phyloP scores from a whole-genome alignment of 2,888 invertebrate genomes.

The Nudaria mundana region DNA sequence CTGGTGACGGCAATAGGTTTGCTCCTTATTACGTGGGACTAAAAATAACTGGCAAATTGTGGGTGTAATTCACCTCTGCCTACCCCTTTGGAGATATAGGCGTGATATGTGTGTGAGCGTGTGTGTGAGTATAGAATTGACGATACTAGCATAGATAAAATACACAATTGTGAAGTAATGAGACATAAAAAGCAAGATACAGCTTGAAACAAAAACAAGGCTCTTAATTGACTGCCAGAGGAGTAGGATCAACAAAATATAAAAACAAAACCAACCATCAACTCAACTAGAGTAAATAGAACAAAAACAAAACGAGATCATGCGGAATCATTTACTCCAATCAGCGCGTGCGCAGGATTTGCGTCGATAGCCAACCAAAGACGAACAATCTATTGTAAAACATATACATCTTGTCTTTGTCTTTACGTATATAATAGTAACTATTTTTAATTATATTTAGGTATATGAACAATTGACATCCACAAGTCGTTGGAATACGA shows the following conservation, averaged over 20 bases:
- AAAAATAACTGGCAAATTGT: no score
- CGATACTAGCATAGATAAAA: slow-evolving; percentile 1
- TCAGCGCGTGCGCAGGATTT: slow-evolving; percentile 47
- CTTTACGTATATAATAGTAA: no score
- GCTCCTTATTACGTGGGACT: no score
- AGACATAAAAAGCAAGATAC: slow-evolving; percentile 12
- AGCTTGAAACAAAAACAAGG: slow-evolving; percentile 15
- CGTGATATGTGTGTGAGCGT: no score
- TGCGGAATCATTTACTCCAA: slow-evolving; percentile 76
- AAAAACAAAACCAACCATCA: slow-evolving; percentile 53
- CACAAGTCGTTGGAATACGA: no score
- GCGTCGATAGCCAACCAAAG: slow-evolving; percentile 51
- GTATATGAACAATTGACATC: no score
- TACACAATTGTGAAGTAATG: background rate
- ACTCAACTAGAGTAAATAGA: slow-evolving; percentile 62
- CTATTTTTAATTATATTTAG: no score
- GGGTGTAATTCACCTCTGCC: no score
- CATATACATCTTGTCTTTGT: no score
- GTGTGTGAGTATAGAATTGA: no score
- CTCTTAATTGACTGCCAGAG: slow-evolving; percentile 65
- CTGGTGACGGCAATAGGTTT: no score
- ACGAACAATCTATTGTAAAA: slow-evolving; percentile 35
- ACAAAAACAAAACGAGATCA: slow-evolving; percentile 73
- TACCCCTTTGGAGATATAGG: no score
- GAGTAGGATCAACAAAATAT: slow-evolving; percentile 34